Conservation (phyloP, 2,113 vertebrate species). For the Noturus placidus region DNA sequence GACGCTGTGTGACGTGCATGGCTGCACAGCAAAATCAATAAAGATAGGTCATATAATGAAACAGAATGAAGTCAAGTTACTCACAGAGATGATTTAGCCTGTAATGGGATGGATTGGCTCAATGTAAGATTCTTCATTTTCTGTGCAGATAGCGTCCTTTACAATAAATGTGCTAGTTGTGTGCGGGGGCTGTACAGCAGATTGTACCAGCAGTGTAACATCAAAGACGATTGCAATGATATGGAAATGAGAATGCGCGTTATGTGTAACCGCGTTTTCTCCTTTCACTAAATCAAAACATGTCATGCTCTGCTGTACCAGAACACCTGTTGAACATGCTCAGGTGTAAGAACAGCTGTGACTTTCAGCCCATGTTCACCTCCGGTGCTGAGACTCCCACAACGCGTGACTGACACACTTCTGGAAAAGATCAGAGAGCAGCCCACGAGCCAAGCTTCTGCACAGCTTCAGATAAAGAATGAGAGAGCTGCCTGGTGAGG, state of each 20-base stretch:
- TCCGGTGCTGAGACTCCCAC: conserved; percentile 25
- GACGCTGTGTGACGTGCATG: conserved; percentile 25
- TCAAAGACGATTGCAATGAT: conserved; percentile 9
- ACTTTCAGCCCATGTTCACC: conserved; percentile 38
- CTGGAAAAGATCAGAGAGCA: conserved; percentile 41
- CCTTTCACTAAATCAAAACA: conserved; percentile 24
- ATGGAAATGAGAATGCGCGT: conserved; percentile 24
- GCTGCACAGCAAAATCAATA: conserved; percentile 34
- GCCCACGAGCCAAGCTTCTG: conserved; percentile 38
- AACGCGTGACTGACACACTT: conserved; percentile 27
- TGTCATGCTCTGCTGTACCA: conserved; percentile 19
- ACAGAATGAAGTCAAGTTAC: conserved; percentile 27
- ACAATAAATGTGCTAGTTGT: background rate
- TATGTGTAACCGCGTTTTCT: background rate
- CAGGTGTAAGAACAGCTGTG: conserved; percentile 33
- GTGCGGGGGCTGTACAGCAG: background rate
- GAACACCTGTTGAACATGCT: conserved; percentile 33
- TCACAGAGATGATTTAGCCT: conserved; percentile 29
- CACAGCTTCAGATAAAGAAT: conserved; percentile 47
- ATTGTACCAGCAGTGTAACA: conserved; percentile 5
- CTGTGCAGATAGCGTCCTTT: background rate
- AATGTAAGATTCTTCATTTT: conserved; percentile 9
- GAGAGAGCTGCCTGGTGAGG: conserved; percentile 19
- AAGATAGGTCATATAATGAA: conserved; percentile 14
- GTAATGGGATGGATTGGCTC: background rate